Base-by-base conservation (phyloP, 2,113 vertebrate genomes). In the Percina caprodes region DNA sequence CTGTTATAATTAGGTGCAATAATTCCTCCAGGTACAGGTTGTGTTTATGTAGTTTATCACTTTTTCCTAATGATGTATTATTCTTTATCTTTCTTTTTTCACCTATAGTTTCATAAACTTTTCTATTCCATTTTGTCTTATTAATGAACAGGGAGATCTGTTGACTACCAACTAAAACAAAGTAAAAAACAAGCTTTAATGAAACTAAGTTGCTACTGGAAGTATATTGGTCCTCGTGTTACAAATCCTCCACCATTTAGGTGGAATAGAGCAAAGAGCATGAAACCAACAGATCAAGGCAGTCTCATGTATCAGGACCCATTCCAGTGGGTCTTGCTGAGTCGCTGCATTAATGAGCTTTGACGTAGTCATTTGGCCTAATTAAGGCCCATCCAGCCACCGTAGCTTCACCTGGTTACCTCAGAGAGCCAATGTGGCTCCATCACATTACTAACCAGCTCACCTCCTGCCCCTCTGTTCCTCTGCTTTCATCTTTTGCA, bases 401-500 rank as follows among this genome's bases (percentile, higher is more conserved):
- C 3, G 16, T 42, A 46, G 61, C 66, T 60, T 66, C 60, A 84
- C 51, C 82, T 71, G 77, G 78, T 85, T 74, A 71, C 74, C 81
- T 79, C 23, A 14, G 84, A 84, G 85, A 69, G 55, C 30, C 0
- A n/a, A 24, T 60, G 2, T 15, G 66, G 56, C 75, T 74, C 80
- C 72, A 54, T 79, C 75, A 69, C 82, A 55, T 79, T 69, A 78
- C 82, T 55, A 74, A 52, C 79, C 67, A 3, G 4, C 82, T 39
- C 68, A 19, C 61, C 74, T 54, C 52, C 19, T 58, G 46, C 61
- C 54, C 30, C 71, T 49, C 77, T 18, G 15, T 9, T 76, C 69
- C 55, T 54, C 46, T 23, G 66, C 83, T 85, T 88, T 86, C 82
- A 89, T 89, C 86, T 89, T 74, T 51, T 51, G 70, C 63, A 51